Evolutionary conservation across 2,113 vertebrate species (phyloP), one percentile per base, ranked within the genome.

Genomic region (Phrynocephalus versicolor): DNA sequence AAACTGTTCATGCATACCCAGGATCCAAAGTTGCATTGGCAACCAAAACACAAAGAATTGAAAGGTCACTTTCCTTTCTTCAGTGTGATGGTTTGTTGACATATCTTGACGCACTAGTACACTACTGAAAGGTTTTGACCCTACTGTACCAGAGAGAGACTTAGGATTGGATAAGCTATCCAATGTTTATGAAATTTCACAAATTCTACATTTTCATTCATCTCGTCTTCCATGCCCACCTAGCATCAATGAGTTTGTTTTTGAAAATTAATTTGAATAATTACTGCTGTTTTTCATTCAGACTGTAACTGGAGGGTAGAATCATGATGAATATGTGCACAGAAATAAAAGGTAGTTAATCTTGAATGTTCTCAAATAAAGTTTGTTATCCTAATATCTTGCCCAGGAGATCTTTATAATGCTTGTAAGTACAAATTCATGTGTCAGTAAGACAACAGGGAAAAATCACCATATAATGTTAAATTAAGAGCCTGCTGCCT

Each of bases 41-140:
- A 93, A 94, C 92, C 94, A 94, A 95, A 93, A 96, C 90, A 85
- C 88, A 90, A 93, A 94, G 95, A 95, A 93, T 93, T 86, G 89
- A 97, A 97, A 97, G 97, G 96, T 97, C 95, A 95, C 95, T 95
- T 92, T 94, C 96, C 95, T 95, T 94, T 95, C 93, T 95, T 91
- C 87, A 75, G 89, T 91, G 73, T 96, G 96, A 96, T 95, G 95
- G 95, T 93, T 96, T 95, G 95, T 96, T 97, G 97, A 97, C 94
- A 94, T 96, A 95, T 97, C 97, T 96, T 97, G 97, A 98, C 96
- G 97, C 89, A 76, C 86, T 89, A 88, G 85, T 93, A 94, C 92
- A 96, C 92, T 87, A 91, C 95, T 95, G 88, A 95, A 95, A 96
- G 94, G 93, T 94, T 96, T 94, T 95, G 95, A 96, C 96, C 95